phyloP scores from a whole-genome alignment of 2,888 invertebrate genomes.

The Yponomeuta plumbellus region DNA sequence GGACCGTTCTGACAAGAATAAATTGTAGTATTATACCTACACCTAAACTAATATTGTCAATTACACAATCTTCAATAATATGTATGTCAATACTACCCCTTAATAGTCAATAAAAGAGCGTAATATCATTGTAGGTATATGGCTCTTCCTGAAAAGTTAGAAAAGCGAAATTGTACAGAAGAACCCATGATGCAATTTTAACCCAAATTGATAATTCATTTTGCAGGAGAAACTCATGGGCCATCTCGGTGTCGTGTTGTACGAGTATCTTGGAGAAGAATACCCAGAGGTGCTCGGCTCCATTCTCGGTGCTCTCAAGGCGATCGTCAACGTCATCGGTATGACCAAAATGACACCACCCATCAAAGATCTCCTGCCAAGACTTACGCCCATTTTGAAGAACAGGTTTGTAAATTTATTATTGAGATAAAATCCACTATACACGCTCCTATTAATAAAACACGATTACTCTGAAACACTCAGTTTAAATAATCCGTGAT shows the following conservation, averaged over 20 bases:
- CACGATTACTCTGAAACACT: no score
- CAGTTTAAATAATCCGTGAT: no score
- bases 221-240: slow-evolving; percentile 97
- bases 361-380: slow-evolving; percentile 97
- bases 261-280: slow-evolving; percentile 99
- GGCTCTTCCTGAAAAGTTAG: no score
- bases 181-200: no score
- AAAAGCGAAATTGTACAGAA: no score
- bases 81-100: no score
- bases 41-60: no score
- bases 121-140: no score
- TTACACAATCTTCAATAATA: no score
- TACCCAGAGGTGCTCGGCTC: slow-evolving; percentile 99
- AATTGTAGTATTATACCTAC: no score
- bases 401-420: slow-evolving; percentile 82
- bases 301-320: slow-evolving; percentile 98
- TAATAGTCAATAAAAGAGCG: no score
- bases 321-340: slow-evolving; percentile 99
- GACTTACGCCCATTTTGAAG: slow-evolving; percentile 98
- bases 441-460: neutral
- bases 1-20: no score
- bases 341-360: slow-evolving; percentile 99
- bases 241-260: slow-evolving; percentile 98
- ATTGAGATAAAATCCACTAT: neutral
- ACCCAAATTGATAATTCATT: neutral